Evolutionary conservation across 2,888 invertebrate genomes (phyloP), one percentile per base, ranked within the genome.

Genomic region (Camptogramma bilineatum): DNA sequence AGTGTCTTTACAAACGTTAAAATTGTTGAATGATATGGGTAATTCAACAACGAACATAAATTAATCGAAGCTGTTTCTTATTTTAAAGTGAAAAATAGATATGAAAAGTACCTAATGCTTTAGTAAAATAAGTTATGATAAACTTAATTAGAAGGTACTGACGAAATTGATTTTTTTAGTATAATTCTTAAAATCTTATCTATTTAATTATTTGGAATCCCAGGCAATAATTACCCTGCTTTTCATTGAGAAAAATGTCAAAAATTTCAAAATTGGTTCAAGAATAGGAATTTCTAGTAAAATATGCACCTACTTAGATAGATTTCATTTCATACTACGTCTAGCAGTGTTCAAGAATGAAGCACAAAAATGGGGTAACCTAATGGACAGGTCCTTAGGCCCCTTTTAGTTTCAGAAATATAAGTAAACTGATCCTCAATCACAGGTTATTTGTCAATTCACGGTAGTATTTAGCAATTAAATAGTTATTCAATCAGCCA

Each of bases 161-260:
- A 58, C 46, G 65, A 62, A 47, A 53, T 51, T 47, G 55, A 61
- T 62, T 64, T 63, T 73, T 75, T 78, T 54, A 71, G 71, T 76
- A 75, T 72, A 64, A 73, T 73, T 78, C 81, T 80, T 81, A 73
- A 81, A 80, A 77, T 75, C 83, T 84, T 86, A 83, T 62, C 69
- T 80, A 84, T 79, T 81, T 82, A 84, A 80, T 82, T 58, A 62
- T 55, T 62, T 81, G 79, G 81, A 85, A 81, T 83, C 84, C 83
- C 86, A 90, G 89, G 91, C 91, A 88, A 84, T 81, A 70, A 81
- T 84, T 90, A 91, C 91, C 91, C 91, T 91, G 91, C 86, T 85
- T 88, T 34, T 84, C 82, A 84, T 85, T 85, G 84, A 84, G 85
- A 87, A 87, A 85, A 76, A 78, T 83, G 80, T 87, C 78, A 76